phyloP scores from a whole-genome alignment of 2,797 vertebrate genomes.

The Sylvia borin region DNA sequence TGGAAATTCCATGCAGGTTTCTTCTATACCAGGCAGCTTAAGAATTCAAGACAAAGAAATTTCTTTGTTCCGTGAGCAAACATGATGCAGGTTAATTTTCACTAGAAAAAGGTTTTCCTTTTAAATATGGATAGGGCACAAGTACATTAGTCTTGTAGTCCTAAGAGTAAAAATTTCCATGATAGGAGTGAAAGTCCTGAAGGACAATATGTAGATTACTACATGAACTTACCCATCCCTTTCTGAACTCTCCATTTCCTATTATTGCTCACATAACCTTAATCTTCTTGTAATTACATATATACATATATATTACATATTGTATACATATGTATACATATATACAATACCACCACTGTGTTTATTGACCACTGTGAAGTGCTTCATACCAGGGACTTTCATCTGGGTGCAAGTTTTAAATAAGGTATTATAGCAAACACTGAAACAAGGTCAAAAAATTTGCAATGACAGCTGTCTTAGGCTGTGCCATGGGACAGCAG shows the following conservation, averaged over 20 bases:
- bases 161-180: not conserved
- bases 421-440: not conserved
- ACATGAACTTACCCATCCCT: not conserved
- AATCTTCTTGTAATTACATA: not conserved
- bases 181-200: not conserved
- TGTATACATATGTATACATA: too few relatives aligned
- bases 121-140: not conserved
- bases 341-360: too few relatives aligned
- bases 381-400: not conserved
- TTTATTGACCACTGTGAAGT: not conserved
- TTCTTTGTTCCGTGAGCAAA: not conserved
- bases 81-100: not conserved
- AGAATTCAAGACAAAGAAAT: not conserved
- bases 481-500: fast-evolving
- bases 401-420: not conserved
- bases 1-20: not conserved
- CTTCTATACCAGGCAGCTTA: not conserved
- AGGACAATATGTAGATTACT: not conserved
- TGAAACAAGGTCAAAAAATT: not conserved
- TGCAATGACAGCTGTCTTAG: fast-evolving
- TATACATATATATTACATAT: too few relatives aligned
- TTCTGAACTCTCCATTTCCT: not conserved
- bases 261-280: not conserved
- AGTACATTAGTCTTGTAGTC: not conserved
- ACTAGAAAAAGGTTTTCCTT: not conserved